phyloP scores from a whole-genome alignment of 92 coral and sea anemone genomes.

The Porites divaricata region DNA sequence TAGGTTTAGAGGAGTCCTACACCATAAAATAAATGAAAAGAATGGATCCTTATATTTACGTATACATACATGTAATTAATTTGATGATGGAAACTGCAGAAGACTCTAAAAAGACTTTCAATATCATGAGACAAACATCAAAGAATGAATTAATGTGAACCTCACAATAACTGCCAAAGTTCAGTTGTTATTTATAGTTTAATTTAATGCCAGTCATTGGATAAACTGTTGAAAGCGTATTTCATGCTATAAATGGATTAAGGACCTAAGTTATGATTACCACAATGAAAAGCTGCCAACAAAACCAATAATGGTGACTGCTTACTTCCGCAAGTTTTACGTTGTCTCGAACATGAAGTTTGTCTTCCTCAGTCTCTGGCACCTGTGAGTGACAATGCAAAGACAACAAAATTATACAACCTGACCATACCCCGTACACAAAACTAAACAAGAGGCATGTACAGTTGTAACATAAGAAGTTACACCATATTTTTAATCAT shows the following conservation, averaged over 20 bases:
- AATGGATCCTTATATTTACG: not conserved
- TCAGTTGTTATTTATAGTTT: too few species aligned
- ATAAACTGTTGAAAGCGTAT: too few species aligned
- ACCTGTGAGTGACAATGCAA: conserved; percentile 57
- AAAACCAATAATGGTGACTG: not conserved
- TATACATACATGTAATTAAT: too few species aligned
- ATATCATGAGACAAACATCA: too few species aligned
- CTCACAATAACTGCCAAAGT: too few species aligned
- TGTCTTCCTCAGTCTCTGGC: conserved; percentile 88
- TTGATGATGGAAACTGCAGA: too few species aligned
- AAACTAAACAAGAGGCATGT: not conserved
- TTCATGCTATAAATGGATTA: too few species aligned
- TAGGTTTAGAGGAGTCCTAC: conserved; percentile 87
- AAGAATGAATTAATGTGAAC: too few species aligned
- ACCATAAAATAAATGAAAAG: not conserved
- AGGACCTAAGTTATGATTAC: too few species aligned
- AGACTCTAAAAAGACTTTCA: too few species aligned
- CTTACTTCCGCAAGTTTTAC: conserved; percentile 94
- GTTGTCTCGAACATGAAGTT: conserved; percentile 87
- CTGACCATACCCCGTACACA: not conserved
- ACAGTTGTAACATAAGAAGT: not conserved
- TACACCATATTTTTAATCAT: too few species aligned
- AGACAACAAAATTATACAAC: not conserved
- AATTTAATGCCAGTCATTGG: too few species aligned
- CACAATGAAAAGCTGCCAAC: not conserved